phyloP scores from a whole-genome alignment of 2,797 vertebrate genomes.

The Cuniculus paca region DNA sequence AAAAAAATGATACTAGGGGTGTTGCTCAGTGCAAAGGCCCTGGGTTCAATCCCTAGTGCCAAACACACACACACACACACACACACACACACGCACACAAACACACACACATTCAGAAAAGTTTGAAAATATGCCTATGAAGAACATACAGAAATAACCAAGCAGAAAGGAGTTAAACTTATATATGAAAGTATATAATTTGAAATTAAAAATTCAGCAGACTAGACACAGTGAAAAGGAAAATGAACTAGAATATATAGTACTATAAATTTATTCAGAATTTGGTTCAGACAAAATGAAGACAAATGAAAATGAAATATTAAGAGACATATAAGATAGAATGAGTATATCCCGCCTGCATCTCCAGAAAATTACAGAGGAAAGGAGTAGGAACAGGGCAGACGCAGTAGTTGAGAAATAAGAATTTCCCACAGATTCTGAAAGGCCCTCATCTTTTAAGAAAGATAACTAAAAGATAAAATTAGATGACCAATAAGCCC shows the following conservation, averaged over 20 bases:
- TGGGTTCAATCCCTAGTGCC: not conserved
- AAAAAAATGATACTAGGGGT: not conserved
- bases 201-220: slow-evolving; percentile 38
- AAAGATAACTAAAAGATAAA: slow-evolving; percentile 24
- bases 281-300: not conserved
- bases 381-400: not conserved
- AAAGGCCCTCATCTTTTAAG: not conserved
- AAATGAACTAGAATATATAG: not conserved
- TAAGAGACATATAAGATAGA: not conserved
- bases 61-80: not conserved
- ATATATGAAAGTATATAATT: not conserved
- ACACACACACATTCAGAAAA: not conserved
- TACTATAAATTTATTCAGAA: not conserved
- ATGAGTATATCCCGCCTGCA: not conserved
- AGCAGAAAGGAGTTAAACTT: not conserved
- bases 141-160: not conserved
- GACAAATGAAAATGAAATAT: not conserved
- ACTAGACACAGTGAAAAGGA: not conserved
- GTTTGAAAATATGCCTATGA: not conserved
- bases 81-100: not conserved
- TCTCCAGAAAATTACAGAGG: not conserved
- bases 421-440: slow-evolving; percentile 12
- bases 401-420: not conserved
- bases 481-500: not conserved
- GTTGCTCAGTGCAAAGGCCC: not conserved